Evolutionary conservation across 2,113 vertebrate genomes (phyloP).

Genomic region (Synodontis membranacea): DNA sequence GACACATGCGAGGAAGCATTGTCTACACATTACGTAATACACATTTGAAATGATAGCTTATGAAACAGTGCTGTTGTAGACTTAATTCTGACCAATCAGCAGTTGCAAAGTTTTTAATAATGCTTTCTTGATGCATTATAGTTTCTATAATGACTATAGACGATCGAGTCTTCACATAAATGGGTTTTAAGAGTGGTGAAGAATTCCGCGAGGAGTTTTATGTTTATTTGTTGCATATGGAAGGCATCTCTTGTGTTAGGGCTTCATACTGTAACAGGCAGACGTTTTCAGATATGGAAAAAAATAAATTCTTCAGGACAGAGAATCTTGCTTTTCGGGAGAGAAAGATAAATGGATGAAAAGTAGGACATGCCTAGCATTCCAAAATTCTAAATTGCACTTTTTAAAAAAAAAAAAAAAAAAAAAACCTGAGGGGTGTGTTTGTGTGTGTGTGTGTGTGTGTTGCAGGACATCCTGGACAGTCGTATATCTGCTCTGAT

Average conservation of each 20-base stretch:
- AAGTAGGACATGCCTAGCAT: neutral
- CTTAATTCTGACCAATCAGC: neutral
- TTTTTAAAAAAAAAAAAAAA: neutral
- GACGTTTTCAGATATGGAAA: neutral
- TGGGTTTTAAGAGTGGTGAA: neutral
- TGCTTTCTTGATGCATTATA: neutral
- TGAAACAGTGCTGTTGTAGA: neutral
- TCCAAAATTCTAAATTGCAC: neutral
- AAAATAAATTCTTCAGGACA: neutral
- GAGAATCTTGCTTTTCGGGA: neutral
- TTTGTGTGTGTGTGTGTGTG: neutral
- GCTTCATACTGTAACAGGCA: neutral
- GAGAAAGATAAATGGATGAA: neutral
- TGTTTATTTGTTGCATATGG: neutral
- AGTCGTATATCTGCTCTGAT: slow-evolving; percentile 68
- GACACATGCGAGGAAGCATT: neutral
- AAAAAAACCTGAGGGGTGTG: neutral
- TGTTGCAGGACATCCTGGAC: slow-evolving; percentile 71
- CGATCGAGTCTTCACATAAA: neutral
- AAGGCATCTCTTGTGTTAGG: neutral
- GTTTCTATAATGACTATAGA: neutral
- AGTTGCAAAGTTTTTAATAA: neutral
- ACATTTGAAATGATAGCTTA: neutral
- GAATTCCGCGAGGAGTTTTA: neutral
- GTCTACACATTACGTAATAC: neutral